Conservation (phyloP, 2,888 invertebrate genomes). For the Ophion slaviceki region DNA sequence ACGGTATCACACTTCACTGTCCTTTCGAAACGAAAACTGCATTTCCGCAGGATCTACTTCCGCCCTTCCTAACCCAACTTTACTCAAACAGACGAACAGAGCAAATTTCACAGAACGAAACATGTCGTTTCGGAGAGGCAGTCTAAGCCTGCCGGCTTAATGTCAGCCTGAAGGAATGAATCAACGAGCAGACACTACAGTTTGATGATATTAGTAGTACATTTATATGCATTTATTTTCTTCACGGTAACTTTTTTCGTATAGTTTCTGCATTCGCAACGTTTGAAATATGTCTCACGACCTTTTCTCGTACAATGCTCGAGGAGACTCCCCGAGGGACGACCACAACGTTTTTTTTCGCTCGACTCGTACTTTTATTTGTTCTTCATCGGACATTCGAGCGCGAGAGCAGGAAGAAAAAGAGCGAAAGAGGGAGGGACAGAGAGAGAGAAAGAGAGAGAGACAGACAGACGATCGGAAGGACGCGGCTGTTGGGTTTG, state of each 20-base stretch:
- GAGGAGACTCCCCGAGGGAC: constrained; percentile 52
- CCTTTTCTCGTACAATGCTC: constrained; percentile 59
- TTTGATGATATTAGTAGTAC: no score
- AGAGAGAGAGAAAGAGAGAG: neutral
- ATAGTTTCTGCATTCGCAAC: constrained; percentile 19
- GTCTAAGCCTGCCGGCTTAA: no score
- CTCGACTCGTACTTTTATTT: neutral
- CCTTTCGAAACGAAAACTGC: no score
- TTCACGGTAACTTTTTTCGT: neutral
- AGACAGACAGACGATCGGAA: constrained; percentile 16
- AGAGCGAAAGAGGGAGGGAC: neutral
- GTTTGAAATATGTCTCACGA: constrained; percentile 29
- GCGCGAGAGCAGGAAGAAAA: neutral
- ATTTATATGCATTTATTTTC: neutral
- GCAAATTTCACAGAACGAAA: no score
- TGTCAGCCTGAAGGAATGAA: no score
- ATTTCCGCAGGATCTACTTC: no score
- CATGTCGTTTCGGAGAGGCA: no score
- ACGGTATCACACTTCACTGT: no score
- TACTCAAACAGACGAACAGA: no score
- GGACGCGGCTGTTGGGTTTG: constrained; percentile 27
- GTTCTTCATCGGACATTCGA: constrained; percentile 9
- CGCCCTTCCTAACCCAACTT: no score
- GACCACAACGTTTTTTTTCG: constrained; percentile 38
- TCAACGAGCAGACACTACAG: no score